Base-by-base conservation (phyloP, 2,797 vertebrate species). In the Onychomys leucogaster region DNA sequence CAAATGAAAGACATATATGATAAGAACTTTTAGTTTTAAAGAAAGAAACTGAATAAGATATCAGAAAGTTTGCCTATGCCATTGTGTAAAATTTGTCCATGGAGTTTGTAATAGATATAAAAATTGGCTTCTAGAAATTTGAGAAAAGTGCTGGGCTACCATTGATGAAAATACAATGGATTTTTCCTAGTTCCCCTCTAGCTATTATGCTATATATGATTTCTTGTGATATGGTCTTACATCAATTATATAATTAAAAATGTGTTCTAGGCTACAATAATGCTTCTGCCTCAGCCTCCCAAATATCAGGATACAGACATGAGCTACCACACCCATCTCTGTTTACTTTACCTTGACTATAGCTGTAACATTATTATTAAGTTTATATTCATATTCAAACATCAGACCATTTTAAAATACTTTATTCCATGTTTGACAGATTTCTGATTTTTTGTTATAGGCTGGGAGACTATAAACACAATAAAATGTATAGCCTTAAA, bases 331-430 rank as follows among this genome's bases (percentile, higher is more conserved):
- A 57, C 32, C 4, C 9, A 52, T 16, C 29, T 89, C 57, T 52
- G 16, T 34, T 84, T 52, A 0, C 29, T 73, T 91, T 94, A 25
- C n/a, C 17, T 52, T 94, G 82, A 12, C 57, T 21, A 89, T 23
- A 81, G 8, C 6, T 84, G 12, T 57, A n/a, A 25, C 71, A 55
- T 52, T 91, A 93, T 16, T n/a, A n/a, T 93, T 29, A 95, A 27
- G 13, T 73, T 96, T 91, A 27, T 76, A 55, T 90, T 46, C 75
- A 5, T 82, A 7, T 78, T 82, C 3, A 67, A 5, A 3, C 34
- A 76, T 23, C 87, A 77, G 6, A 93, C 61, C 92, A 94, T 85
- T 75, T 92, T 77, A 52, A 37, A 29, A 73, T 75, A 84, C 94
- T 37, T 75, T 77, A 73, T 32, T 87, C 23, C 86, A 6, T 19